Evolutionary conservation across 2,797 vertebrate species (phyloP), one percentile per base, ranked within the genome.

Genomic region (Rhabdophis nuchalis): DNA sequence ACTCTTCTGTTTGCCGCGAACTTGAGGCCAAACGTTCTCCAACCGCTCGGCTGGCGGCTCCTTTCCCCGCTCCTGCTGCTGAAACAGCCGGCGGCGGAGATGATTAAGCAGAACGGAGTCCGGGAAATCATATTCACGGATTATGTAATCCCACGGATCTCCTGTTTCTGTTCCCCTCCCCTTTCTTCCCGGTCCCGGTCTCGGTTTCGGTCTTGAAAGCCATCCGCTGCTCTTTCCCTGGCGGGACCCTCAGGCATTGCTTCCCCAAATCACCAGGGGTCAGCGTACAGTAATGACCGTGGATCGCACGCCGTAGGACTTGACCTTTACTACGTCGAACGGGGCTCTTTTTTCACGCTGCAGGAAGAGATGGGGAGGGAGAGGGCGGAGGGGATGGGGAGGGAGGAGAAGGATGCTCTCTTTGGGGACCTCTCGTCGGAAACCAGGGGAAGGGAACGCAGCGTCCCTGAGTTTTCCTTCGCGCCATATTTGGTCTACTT

Each of bases 261-360:
- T 96, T 97, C 94, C 91, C 93, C 86, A 92, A 93, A 94, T 95
- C 96, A 95, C 89, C 94, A 93, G 1, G 95, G 96, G 96, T 96
- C 96, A 96, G 60, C 92, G 90, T 92, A 94, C 95, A 94, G 97
- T 96, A 96, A 97, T 97, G 97, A 97, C 97, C 95, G 61, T 95
- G 96, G 96, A 94, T 95, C 96, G 96, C 94, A 96, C 94, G 92
- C 94, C 12, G 96, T 94, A 97, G 97, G 96, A 97, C 97, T 97
- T 98, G 97, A 98, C 97, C 97, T 98, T 97, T 97, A 94, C 90
- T 89, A 94, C 92, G 93, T 93, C 60, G 94, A 95, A 96, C 95
- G 96, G 95, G 94, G 96, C 93, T 92, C 95, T 96, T 95, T 94
- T 90, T 94, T 91, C 94, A 93, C 95, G 94, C 94, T 93, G 77